A percentile compares a stretch with the other conserved stretches of the same genome.
phyloP scores from a whole-genome alignment of 2,888 invertebrate genomes.

The Agrilus cyanescens region DNA sequence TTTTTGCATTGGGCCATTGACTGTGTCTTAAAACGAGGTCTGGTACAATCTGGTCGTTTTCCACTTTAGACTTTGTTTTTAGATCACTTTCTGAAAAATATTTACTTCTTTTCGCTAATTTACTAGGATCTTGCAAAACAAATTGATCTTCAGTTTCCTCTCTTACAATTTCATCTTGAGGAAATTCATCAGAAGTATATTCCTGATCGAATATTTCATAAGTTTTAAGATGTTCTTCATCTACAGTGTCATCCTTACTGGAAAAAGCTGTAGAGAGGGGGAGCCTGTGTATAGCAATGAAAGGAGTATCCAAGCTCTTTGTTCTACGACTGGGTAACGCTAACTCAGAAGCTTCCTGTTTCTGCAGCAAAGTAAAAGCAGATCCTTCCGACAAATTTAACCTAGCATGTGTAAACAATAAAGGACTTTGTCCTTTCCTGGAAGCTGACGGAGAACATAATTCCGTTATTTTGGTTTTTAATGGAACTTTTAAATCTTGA shows the following conservation, averaged over 20 bases:
- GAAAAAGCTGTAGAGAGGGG: conserved; percentile 79
- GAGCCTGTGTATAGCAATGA: conserved; percentile 65
- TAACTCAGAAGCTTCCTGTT: conserved; percentile 65
- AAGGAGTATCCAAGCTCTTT: conserved; percentile 74
- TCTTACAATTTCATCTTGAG: conserved; percentile 17
- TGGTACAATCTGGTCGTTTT: conserved; percentile 37
- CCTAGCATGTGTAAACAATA: conserved; percentile 67
- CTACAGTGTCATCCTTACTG: conserved; percentile 80
- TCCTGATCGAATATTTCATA: conserved; percentile 20
- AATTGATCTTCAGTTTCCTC: not conserved
- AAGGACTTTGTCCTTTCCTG: conserved; percentile 62
- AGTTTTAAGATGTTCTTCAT: conserved; percentile 50
- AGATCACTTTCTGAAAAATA: conserved; percentile 6
- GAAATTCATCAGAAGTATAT: conserved; percentile 21
- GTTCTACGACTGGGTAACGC: conserved; percentile 65
- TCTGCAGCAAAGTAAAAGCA: conserved; percentile 58
- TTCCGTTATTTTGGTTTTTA: conserved; percentile 49
- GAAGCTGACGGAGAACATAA: conserved; percentile 54
- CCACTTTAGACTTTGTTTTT: conserved; percentile 20
- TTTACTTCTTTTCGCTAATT: too few relatives aligned
- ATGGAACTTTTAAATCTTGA: conserved; percentile 30
- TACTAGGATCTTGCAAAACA: too few relatives aligned
- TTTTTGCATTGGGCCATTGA: too few relatives aligned
- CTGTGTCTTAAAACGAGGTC: too few relatives aligned
- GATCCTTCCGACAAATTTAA: conserved; percentile 78